These are phyloP conservation scores for Hephaestus fuliginosus DNA, from an alignment of 2,797 vertebrate species.

Conservation along the genomic window DNA sequence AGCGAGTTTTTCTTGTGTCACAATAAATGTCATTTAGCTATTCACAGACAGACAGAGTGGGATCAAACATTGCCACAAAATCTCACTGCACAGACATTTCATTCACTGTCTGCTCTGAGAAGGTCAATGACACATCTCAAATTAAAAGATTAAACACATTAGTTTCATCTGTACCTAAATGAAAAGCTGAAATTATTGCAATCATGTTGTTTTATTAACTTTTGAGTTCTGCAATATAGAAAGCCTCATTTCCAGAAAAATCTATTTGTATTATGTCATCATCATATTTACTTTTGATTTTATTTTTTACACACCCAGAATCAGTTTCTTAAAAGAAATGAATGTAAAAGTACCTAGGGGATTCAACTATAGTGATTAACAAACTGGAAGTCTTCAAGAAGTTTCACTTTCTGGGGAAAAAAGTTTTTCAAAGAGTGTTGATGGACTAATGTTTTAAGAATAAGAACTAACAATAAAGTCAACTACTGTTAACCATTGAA, in stretches of 20 bases:
- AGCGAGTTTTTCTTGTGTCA: constrained; percentile 21
- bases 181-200: background rate
- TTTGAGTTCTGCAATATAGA: background rate
- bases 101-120: constrained; percentile 27
- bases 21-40: constrained; percentile 45
- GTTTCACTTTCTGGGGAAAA: background rate
- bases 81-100: constrained; percentile 14
- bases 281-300: too few relatives aligned
- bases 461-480: background rate
- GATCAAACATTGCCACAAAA: constrained; percentile 55
- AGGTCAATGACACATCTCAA: background rate
- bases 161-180: too few relatives aligned
- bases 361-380: too few relatives aligned
- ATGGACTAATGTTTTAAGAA: background rate
- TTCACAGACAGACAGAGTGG: constrained; percentile 58
- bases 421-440: background rate
- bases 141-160: background rate
- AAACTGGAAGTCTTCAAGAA: background rate
- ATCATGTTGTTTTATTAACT: background rate
- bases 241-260: background rate
- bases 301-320: too few relatives aligned
- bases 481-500: background rate
- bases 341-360: background rate
- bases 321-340: background rate
- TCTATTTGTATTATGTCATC: too few relatives aligned